A percentile compares a stretch with the other conserved stretches of the same genome.
Evolutionary conservation across 2,888 invertebrate species (phyloP).

Genomic region (Euphydryas editha): DNA sequence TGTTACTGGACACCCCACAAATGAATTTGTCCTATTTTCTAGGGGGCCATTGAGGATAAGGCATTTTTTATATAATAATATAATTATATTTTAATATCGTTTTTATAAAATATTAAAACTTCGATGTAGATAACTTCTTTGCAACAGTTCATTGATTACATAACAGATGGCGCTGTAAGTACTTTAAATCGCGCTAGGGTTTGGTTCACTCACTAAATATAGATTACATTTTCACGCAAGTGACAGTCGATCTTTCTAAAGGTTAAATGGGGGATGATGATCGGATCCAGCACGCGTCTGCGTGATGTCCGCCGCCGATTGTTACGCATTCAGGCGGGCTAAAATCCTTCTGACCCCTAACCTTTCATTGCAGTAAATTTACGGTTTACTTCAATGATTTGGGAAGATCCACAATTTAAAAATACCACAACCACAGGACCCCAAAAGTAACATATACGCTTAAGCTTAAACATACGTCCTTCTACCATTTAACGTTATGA

Average conservation of each 20-base stretch:
- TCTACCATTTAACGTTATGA: too few species aligned
- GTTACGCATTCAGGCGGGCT: constrained; percentile 76
- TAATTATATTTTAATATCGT: too few species aligned
- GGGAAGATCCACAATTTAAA: constrained; percentile 56
- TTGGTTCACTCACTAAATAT: not conserved
- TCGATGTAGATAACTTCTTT: not conserved
- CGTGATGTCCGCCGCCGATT: constrained; percentile 74
- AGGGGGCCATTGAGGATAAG: too few species aligned
- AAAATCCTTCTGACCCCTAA: constrained; percentile 73
- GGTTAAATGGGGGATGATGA: constrained; percentile 81
- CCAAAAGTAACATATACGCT: too few species aligned
- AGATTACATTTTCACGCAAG: not conserved
- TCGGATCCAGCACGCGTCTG: constrained; percentile 69
- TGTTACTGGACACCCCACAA: too few species aligned
- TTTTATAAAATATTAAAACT: not conserved
- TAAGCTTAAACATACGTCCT: too few species aligned
- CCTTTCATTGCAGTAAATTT: constrained; percentile 38
- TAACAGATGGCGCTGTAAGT: constrained; percentile 7
- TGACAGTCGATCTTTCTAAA: constrained; percentile 72
- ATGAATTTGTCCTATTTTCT: too few species aligned
- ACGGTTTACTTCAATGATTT: constrained; percentile 32
- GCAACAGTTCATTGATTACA: not conserved
- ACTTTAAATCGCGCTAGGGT: constrained; percentile 8
- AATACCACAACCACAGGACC: too few species aligned
- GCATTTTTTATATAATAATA: too few species aligned